These are phyloP conservation scores for Cephalopterus ornatus DNA, from an alignment of 2,113 vertebrate genomes.

Conservation along the genomic window DNA sequence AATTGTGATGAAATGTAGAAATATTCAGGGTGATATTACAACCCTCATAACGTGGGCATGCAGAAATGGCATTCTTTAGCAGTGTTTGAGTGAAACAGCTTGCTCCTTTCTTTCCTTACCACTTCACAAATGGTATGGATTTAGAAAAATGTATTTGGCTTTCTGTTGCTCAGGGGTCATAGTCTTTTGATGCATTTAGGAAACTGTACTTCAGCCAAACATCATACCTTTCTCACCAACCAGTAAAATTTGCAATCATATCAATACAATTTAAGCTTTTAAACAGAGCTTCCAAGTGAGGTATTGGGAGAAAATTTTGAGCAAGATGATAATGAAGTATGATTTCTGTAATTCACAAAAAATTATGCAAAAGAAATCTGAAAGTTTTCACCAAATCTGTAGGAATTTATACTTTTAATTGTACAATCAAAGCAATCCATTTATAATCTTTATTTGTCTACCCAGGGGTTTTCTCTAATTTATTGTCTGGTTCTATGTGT, in stretches of 20 bases:
- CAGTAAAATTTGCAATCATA: neutral
- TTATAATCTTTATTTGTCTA: neutral
- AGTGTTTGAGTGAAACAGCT: neutral
- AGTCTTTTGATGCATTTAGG: neutral
- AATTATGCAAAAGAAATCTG: neutral
- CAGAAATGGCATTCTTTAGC: neutral
- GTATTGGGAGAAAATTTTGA: neutral
- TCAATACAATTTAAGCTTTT: neutral
- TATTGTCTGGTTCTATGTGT: neutral
- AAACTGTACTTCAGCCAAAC: neutral
- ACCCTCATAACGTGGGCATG: neutral
- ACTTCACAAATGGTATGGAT: neutral
- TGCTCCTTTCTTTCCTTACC: neutral
- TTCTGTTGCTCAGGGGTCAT: neutral
- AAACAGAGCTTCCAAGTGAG: neutral
- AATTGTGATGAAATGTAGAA: neutral
- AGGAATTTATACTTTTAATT: neutral
- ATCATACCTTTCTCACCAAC: neutral
- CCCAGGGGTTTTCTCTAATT: neutral
- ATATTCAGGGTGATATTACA: neutral
- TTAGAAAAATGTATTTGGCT: neutral
- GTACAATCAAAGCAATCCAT: neutral
- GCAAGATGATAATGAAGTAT: neutral
- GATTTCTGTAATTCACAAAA: neutral
- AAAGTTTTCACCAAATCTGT: neutral